phyloP scores from a whole-genome alignment of 2,888 invertebrate species.

The Polydrusus pterygomalis region DNA sequence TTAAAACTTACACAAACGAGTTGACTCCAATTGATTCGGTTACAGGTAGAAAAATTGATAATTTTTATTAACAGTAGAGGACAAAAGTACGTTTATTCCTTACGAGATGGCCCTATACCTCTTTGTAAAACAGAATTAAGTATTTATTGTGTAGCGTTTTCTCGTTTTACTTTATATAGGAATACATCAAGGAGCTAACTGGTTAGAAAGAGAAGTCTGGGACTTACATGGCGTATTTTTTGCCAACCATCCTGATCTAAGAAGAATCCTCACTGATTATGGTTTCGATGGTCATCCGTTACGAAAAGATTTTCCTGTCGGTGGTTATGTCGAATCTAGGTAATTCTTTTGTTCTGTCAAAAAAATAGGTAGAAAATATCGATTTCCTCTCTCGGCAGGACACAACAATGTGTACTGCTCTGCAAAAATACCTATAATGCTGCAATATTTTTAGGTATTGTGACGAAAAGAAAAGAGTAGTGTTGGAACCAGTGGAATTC shows the following conservation, averaged over 20 bases:
- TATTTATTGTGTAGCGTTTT: too few relatives aligned
- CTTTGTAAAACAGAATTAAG: too few relatives aligned
- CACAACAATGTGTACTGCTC: too few relatives aligned
- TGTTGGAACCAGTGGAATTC: constrained; percentile 96
- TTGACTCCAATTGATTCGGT: constrained; percentile 92
- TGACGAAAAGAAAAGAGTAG: constrained; percentile 96
- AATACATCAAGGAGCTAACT: constrained; percentile 89
- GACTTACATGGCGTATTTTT: constrained; percentile 99
- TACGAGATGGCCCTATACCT: too few relatives aligned
- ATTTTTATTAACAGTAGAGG: too few relatives aligned
- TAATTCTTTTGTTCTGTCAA: neutral
- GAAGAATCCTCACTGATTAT: constrained; percentile 98
- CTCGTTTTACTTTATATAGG: neutral
- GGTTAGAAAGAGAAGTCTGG: constrained; percentile 97
- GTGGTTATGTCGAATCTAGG: constrained; percentile 92
- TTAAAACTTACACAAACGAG: constrained; percentile 99
- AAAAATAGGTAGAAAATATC: neutral
- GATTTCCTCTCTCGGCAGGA: too few relatives aligned
- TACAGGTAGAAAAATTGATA: constrained; percentile 63
- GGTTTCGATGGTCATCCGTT: constrained; percentile 99
- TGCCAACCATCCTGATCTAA: constrained; percentile 95
- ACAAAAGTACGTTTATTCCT: too few relatives aligned
- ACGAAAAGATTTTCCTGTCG: constrained; percentile 97
- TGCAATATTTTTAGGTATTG: constrained; percentile 84
- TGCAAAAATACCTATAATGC: neutral